Evolutionary conservation across 2,113 vertebrate genomes (phyloP).

Genomic region (cattle (Bos taurus)): DNA sequence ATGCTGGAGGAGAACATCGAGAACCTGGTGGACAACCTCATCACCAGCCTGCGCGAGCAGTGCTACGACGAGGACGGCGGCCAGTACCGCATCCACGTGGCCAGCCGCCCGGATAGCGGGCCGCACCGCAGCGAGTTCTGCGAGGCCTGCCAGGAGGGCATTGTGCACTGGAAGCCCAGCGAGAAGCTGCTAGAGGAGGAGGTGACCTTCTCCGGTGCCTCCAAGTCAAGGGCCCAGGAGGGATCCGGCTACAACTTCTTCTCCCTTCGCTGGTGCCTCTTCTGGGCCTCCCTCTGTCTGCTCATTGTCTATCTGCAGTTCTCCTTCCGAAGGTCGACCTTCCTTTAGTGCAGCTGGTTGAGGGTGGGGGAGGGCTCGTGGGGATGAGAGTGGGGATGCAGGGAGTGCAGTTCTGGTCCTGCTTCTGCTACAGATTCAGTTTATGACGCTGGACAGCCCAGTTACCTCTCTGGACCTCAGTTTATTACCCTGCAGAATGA

Average conservation of each 20-base stretch:
- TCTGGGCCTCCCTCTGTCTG: slow-evolving; percentile 57
- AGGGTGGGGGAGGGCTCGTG: fast-evolving
- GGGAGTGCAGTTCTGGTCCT: fast-evolving
- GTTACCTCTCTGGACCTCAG: background rate
- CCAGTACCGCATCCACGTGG: slow-evolving; percentile 50
- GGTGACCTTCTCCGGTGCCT: background rate
- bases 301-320: slow-evolving; percentile 51
- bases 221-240: background rate
- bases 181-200: slow-evolving; percentile 65
- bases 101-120: slow-evolving; percentile 1
- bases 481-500: background rate
- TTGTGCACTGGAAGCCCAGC: slow-evolving; percentile 65
- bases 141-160: slow-evolving; percentile 81
- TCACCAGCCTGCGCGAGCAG: slow-evolving; percentile 83
- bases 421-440: background rate
- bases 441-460: background rate
- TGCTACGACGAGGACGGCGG: slow-evolving; percentile 75
- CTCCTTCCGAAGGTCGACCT: slow-evolving; percentile 22
- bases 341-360: slow-evolving; percentile 10
- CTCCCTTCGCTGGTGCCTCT: slow-evolving; percentile 64
- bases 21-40: slow-evolving; percentile 82
- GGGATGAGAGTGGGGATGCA: fast-evolving
- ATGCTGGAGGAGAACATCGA: slow-evolving; percentile 78
- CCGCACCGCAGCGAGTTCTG: slow-evolving; percentile 80
- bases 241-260: slow-evolving; percentile 38